Evolutionary conservation across 2,113 vertebrate genomes (phyloP), one percentile per base, ranked within the genome.

Genomic region (Lates calcarifer): DNA sequence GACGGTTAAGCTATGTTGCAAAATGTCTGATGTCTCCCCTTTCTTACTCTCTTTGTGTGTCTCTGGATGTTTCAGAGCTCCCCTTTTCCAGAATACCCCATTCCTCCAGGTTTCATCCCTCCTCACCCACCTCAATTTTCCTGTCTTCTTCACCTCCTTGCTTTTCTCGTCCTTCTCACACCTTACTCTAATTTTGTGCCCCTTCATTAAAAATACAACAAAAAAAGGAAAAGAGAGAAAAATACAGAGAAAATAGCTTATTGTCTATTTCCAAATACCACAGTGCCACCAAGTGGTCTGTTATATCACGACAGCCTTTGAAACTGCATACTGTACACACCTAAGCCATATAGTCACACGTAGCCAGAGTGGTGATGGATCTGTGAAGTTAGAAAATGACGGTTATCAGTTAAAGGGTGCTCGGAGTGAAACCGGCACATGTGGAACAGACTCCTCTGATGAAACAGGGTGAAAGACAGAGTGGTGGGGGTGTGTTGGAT

Each of bases 251-350:
- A 75, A 51, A 57, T 37, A 12, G 4, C 39, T 49, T 3, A 9
- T 18, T 43, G 41, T 53, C 6, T 64, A 53, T 83, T 66, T 83
- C 55, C 47, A 89, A 90, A 79, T 91, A 77, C 92, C 91, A 94
- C 91, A 94, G 92, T 93, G 93, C 91, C 93, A 71, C 92, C 93
- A 93, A 92, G 93, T 92, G 93, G 91, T 77, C 39, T 1, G 31
- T 2, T 45, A 18, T 6, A 33, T 63, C 49, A 82, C 8, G 15
- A 20, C 77, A 77, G 11, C 3, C 24, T 55, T 56, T 77, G 24
- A 70, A 69, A 69, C n/a, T 12, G 22, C 53, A 15, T 1, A 55
- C 60, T 71, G 33, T 73, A 56, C 45, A 69, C 53, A 11, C 55
- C 61, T 47, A 33, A 35, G 65, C 18, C 60, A 57, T 79, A 61